These are phyloP conservation scores for Monodelphis domestica DNA, from an alignment of 2,797 vertebrate genomes.

Conservation along the genomic window DNA sequence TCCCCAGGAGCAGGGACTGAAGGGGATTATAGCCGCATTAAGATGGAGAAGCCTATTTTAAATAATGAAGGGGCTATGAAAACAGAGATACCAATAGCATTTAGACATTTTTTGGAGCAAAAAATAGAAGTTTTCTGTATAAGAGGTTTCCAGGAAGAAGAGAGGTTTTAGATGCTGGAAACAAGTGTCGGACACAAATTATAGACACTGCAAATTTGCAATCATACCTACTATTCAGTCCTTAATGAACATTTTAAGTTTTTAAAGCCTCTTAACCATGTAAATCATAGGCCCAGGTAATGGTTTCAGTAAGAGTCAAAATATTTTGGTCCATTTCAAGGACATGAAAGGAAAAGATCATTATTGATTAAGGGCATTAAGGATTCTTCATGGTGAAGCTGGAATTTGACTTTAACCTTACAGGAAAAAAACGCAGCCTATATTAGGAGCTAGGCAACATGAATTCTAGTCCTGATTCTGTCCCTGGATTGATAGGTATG, in stretches of 20 bases:
- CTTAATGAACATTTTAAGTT: background rate
- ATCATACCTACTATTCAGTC: background rate
- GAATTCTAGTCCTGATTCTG: no score
- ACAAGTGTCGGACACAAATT: background rate
- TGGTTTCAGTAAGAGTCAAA: background rate
- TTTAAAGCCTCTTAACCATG: background rate
- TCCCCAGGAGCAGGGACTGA: background rate
- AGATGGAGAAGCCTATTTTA: background rate
- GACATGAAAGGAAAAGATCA: no score
- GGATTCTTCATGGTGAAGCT: no score
- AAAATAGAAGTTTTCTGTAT: background rate
- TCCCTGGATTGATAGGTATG: no score
- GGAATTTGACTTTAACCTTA: no score
- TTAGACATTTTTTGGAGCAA: background rate
- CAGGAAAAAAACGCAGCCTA: no score
- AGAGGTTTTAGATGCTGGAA: background rate
- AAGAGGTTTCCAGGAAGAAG: background rate
- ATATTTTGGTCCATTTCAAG: background rate
- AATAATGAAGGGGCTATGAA: background rate
- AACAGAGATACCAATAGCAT: background rate
- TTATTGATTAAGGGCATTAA: no score
- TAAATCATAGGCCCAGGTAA: background rate
- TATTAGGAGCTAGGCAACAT: no score
- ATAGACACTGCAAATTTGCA: background rate
- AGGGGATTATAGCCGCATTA: background rate